Percentiles rank a stretch among this genome's conserved stretches.
These are phyloP conservation scores for Elgaria multicarinata DNA, from an alignment of 2,113 vertebrate genomes.

Conservation along the genomic window DNA sequence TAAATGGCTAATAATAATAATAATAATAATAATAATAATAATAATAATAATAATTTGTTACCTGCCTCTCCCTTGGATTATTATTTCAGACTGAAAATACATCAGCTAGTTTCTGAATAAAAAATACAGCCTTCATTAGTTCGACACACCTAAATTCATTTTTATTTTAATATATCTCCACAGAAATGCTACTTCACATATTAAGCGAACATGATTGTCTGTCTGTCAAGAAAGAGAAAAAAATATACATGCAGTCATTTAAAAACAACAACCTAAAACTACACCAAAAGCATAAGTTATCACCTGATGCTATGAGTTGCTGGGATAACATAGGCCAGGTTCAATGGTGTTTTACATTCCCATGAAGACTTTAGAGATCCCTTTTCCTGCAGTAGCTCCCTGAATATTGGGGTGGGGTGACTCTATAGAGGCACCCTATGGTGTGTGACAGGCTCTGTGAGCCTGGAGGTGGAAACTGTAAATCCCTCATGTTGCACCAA, in stretches of 20 bases:
- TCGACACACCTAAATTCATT: not conserved
- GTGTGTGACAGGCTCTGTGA: not conserved
- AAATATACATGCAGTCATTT: too few relatives aligned
- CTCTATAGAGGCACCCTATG: not conserved
- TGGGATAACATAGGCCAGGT: not conserved
- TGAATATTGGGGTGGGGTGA: not conserved
- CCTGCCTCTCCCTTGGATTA: too few relatives aligned
- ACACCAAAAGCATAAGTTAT: not conserved
- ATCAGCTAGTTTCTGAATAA: not conserved
- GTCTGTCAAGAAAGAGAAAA: not conserved
- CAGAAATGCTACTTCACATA: not conserved
- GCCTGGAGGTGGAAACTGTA: too few relatives aligned
- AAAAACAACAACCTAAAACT: not conserved
- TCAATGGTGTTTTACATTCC: not conserved
- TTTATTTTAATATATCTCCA: not conserved
- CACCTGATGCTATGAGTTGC: not conserved
- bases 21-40: too few relatives aligned
- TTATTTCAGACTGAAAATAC: not conserved
- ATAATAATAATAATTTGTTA: too few relatives aligned
- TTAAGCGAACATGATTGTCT: not conserved
- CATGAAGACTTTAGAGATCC: not conserved
- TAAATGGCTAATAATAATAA: too few relatives aligned
- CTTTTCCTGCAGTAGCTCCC: too few relatives aligned
- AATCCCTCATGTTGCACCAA: too few relatives aligned
- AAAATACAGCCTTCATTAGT: not conserved